Evolutionary conservation across 2,888 invertebrate species (phyloP).

Genomic region (Allygus modestus): DNA sequence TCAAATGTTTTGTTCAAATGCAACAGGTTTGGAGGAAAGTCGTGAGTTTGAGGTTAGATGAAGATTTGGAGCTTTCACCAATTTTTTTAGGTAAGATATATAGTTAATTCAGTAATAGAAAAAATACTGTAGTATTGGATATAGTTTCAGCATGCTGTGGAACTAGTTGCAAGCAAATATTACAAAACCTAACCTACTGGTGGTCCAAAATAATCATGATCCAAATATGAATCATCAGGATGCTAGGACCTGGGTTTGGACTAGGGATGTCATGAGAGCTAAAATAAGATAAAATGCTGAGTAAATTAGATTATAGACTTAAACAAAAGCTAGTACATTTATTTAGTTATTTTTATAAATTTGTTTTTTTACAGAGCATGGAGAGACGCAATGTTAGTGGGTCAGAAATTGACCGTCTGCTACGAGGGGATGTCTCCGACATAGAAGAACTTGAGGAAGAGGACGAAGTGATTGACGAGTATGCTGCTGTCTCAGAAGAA

Average conservation of each 20-base stretch:
- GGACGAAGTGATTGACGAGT: background rate
- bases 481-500: background rate
- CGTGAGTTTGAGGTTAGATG: background rate
- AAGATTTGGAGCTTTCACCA: slow-evolving; percentile 26
- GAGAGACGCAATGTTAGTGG: background rate
- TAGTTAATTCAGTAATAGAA: slow-evolving; percentile 17
- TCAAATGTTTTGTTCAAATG: background rate
- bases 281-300: background rate
- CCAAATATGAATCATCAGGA: slow-evolving; percentile 39
- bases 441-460: background rate
- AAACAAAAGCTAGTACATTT: background rate
- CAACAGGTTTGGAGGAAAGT: slow-evolving; percentile 33
- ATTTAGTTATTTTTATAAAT: background rate
- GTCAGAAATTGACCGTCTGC: background rate
- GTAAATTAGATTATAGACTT: background rate
- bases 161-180: slow-evolving; percentile 22
- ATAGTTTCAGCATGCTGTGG: slow-evolving; percentile 7
- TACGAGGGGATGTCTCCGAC: slow-evolving; percentile 16
- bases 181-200: slow-evolving; percentile 9
- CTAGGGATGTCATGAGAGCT: slow-evolving; percentile 3
- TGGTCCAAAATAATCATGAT: slow-evolving; percentile 34
- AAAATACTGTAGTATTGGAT: slow-evolving; percentile 11
- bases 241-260: slow-evolving; percentile 6
- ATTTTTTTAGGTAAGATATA: slow-evolving; percentile 43
- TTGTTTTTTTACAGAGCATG: background rate